Percentiles rank a stretch among this genome's conserved stretches.
Evolutionary conservation across 2,113 vertebrate genomes (phyloP).

Genomic region (Neopipo cinnamomea): DNA sequence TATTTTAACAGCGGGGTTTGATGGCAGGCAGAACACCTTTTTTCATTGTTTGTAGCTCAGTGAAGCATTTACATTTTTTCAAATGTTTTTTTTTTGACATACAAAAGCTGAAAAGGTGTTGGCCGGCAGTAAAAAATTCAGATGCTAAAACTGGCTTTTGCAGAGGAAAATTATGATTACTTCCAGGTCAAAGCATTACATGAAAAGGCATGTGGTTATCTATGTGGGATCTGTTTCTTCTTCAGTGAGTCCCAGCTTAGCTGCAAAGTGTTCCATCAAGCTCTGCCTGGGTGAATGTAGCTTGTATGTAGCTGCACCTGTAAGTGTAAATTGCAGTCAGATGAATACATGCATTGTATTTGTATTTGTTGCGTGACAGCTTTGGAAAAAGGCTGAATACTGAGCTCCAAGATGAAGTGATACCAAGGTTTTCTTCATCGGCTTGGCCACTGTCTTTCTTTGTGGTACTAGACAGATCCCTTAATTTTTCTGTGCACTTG

Average conservation of each 20-base stretch:
- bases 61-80: background rate
- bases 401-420: background rate
- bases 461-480: background rate
- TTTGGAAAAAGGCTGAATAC: background rate
- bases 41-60: conserved; percentile 41
- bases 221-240: background rate
- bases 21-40: conserved; percentile 59
- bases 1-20: conserved; percentile 39
- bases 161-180: background rate
- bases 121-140: background rate
- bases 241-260: background rate
- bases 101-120: background rate
- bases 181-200: conserved; percentile 11
- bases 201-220: background rate
- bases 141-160: background rate
- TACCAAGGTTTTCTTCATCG: background rate
- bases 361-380: background rate
- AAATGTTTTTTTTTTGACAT: conserved; percentile 34
- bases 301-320: background rate
- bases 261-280: background rate
- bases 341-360: background rate
- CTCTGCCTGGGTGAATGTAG: background rate
- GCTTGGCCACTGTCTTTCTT: background rate
- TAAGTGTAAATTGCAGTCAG: background rate
- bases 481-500: background rate